phyloP scores from a whole-genome alignment of 2,113 vertebrate species.

The Ageneiosus marmoratus region DNA sequence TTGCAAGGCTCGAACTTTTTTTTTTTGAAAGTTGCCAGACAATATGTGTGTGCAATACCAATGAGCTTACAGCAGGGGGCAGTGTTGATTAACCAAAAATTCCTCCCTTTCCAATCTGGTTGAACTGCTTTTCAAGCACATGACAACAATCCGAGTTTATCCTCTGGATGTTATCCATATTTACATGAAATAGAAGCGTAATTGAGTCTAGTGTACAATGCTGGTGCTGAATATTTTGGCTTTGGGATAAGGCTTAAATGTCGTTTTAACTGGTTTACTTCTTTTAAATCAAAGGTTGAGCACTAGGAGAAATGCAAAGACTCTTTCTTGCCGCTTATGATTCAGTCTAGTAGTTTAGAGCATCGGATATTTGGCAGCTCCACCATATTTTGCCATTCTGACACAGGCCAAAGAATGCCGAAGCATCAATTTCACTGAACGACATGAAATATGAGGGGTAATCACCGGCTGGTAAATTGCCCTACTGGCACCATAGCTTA shows the following conservation, averaged over 20 bases:
- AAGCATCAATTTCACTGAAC: conserved; percentile 65
- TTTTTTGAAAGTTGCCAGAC: too few species aligned
- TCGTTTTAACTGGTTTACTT: conserved; percentile 15
- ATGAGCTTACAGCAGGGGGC: conserved; percentile 64
- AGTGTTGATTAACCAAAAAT: conserved; percentile 63
- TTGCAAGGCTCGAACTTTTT: too few species aligned
- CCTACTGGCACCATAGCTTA: conserved; percentile 65
- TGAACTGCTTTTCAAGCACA: conserved; percentile 2
- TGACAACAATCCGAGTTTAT: neutral
- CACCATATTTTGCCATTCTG: conserved; percentile 55
- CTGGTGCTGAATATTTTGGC: neutral
- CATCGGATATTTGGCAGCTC: conserved; percentile 4
- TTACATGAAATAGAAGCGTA: neutral
- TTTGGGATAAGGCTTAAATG: neutral
- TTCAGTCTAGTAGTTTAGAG: conserved; percentile 2
- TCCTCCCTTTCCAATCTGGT: neutral
- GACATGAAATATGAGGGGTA: conserved; percentile 69
- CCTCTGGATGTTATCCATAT: conserved; percentile 16
- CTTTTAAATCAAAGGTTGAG: conserved; percentile 28
- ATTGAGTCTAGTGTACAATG: neutral
- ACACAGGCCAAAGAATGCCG: conserved; percentile 60
- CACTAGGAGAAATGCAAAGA: neutral
- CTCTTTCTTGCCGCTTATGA: conserved; percentile 14
- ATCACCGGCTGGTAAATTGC: conserved; percentile 72
- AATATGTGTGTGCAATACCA: neutral